These are phyloP conservation scores for Cyanistes caeruleus DNA, from an alignment of 2,113 vertebrate species.

Conservation along the genomic window DNA sequence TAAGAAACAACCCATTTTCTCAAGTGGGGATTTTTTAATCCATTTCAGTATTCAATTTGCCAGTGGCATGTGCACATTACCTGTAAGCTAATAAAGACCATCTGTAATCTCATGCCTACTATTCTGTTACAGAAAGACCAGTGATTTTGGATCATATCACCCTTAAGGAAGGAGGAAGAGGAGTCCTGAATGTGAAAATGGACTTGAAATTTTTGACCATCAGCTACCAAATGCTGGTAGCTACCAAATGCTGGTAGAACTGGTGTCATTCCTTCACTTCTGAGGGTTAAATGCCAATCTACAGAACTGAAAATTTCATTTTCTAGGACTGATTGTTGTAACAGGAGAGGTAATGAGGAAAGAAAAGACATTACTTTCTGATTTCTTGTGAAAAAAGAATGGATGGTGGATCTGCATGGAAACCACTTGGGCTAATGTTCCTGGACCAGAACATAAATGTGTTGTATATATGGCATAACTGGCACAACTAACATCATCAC, in stretches of 20 bases:
- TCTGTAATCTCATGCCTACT: background rate
- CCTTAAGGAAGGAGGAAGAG: background rate
- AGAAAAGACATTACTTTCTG: background rate
- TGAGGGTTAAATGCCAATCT: background rate
- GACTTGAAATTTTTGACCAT: background rate
- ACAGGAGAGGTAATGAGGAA: background rate
- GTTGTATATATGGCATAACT: fast-evolving
- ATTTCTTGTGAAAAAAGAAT: background rate
- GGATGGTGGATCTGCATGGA: background rate
- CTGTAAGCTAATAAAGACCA: background rate
- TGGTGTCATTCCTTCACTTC: background rate
- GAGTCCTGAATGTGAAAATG: background rate
- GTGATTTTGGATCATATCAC: background rate
- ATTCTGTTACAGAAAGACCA: background rate
- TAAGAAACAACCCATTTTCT: background rate
- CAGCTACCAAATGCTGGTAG: background rate
- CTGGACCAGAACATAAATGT: background rate
- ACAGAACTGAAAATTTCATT: background rate
- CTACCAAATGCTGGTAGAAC: background rate
- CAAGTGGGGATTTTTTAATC: background rate
- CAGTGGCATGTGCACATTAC: fast-evolving
- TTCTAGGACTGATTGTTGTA: background rate
- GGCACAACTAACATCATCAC: background rate
- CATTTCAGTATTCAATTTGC: background rate
- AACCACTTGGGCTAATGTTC: background rate